Conservation (phyloP, 1,140 invertebrate genomes). For the Drosophila baimaii region DNA sequence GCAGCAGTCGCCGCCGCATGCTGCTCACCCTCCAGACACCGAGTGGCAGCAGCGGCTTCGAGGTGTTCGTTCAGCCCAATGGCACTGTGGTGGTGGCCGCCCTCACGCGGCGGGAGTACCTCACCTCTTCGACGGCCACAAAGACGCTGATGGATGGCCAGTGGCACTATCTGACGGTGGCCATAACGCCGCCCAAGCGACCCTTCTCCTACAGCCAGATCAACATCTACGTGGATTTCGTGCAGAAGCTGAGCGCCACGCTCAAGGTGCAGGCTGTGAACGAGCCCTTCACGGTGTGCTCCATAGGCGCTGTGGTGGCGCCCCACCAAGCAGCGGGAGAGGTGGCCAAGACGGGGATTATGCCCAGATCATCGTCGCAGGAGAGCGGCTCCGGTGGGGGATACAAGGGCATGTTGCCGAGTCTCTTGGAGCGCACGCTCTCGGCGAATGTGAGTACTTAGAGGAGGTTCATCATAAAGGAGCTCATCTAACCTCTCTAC, state of each 20-base stretch:
- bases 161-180: conserved; percentile 87
- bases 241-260: conserved; percentile 85
- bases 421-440: conserved; percentile 79
- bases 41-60: conserved; percentile 86
- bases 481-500: not conserved
- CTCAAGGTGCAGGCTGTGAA: conserved; percentile 87
- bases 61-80: conserved; percentile 87
- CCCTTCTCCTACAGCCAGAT: conserved; percentile 88
- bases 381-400: conserved; percentile 52
- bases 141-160: conserved; percentile 85
- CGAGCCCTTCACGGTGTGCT: conserved; percentile 86
- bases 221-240: conserved; percentile 87
- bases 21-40: conserved; percentile 85
- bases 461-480: no score
- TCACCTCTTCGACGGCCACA: conserved; percentile 85
- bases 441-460: conserved; percentile 72
- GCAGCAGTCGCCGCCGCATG: conserved; percentile 64
- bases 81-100: conserved; percentile 86
- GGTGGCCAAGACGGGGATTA: conserved; percentile 19
- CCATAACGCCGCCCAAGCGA: conserved; percentile 86
- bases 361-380: conserved; percentile 70
- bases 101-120: conserved; percentile 86
- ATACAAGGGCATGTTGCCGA: conserved; percentile 81
- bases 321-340: conserved; percentile 46
- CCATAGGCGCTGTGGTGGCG: conserved; percentile 84